Evolutionary conservation across 2,113 vertebrate species (phyloP).

Genomic region (Hyla sarda): DNA sequence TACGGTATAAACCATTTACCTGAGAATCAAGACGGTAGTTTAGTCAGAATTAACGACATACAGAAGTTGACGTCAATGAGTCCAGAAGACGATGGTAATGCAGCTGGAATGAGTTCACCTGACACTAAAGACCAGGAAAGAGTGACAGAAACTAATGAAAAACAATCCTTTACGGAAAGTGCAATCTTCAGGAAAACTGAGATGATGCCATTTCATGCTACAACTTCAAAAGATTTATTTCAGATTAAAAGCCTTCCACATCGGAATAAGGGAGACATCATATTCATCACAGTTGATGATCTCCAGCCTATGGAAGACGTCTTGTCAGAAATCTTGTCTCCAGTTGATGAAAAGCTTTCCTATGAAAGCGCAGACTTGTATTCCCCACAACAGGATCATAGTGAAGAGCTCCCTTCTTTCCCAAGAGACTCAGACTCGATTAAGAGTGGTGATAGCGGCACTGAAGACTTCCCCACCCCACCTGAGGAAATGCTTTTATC

Average conservation of each 20-base stretch:
- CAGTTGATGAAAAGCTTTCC: constrained; percentile 73
- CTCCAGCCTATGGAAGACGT: background rate
- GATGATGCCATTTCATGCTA: background rate
- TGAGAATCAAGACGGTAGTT: fast-evolving
- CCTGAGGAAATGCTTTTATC: constrained; percentile 61
- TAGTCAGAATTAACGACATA: background rate
- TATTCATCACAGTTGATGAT: constrained; percentile 30
- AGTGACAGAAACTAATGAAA: constrained; percentile 19
- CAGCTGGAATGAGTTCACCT: fast-evolving
- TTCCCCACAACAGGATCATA: constrained; percentile 61
- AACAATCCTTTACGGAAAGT: constrained; percentile 13
- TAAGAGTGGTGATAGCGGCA: constrained; percentile 60
- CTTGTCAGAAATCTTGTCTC: constrained; percentile 72
- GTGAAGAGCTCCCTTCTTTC: constrained; percentile 59
- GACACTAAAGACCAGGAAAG: background rate
- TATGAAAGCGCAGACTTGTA: constrained; percentile 72
- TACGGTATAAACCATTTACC: background rate
- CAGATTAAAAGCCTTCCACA: constrained; percentile 5
- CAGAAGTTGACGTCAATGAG: background rate
- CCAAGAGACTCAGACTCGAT: constrained; percentile 63
- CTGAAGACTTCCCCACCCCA: constrained; percentile 68
- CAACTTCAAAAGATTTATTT: background rate
- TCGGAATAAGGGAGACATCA: constrained; percentile 22
- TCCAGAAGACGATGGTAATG: background rate
- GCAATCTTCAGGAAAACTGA: background rate